Evolutionary conservation across 2,888 invertebrate genomes (phyloP).

Genomic region (Acrobasis suavella): DNA sequence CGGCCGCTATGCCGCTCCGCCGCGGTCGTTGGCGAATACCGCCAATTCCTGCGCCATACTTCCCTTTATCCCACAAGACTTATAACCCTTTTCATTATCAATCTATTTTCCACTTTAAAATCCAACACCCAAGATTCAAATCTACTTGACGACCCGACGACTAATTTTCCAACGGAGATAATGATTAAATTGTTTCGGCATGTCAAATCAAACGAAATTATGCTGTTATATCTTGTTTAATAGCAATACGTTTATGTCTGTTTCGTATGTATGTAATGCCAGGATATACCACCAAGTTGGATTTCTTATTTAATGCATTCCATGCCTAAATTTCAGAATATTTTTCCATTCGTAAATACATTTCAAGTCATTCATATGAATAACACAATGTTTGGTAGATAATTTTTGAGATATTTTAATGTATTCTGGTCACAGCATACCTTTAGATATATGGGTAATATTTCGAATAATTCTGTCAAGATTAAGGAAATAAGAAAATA

Average conservation of each 20-base stretch:
- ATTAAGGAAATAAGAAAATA: too few species aligned
- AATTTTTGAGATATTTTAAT: too few species aligned
- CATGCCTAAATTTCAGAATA: conserved; percentile 34
- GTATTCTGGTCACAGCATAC: too few species aligned
- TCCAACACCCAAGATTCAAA: conserved; percentile 38
- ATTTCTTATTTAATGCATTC: conserved; percentile 63
- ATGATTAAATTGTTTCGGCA: conserved; percentile 82
- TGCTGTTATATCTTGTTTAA: conserved; percentile 82
- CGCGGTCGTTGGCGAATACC: conserved; percentile 77
- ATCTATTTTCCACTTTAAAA: conserved; percentile 47
- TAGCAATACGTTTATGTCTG: conserved; percentile 68
- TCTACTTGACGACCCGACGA: conserved; percentile 31
- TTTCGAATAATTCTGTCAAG: too few species aligned
- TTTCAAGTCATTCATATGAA: not conserved
- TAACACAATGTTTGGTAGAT: too few species aligned
- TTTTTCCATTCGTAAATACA: conserved; percentile 32
- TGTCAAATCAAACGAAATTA: conserved; percentile 82
- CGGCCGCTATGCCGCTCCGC: conserved; percentile 64
- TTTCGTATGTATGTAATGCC: conserved; percentile 56
- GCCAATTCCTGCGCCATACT: conserved; percentile 74
- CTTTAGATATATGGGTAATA: too few species aligned
- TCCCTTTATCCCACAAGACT: conserved; percentile 56
- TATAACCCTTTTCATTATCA: conserved; percentile 43
- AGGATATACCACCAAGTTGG: conserved; percentile 60
- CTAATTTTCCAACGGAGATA: conserved; percentile 73